These are phyloP conservation scores for Lagodon rhomboides DNA, from an alignment of 2,797 vertebrate genomes.

Conservation along the genomic window DNA sequence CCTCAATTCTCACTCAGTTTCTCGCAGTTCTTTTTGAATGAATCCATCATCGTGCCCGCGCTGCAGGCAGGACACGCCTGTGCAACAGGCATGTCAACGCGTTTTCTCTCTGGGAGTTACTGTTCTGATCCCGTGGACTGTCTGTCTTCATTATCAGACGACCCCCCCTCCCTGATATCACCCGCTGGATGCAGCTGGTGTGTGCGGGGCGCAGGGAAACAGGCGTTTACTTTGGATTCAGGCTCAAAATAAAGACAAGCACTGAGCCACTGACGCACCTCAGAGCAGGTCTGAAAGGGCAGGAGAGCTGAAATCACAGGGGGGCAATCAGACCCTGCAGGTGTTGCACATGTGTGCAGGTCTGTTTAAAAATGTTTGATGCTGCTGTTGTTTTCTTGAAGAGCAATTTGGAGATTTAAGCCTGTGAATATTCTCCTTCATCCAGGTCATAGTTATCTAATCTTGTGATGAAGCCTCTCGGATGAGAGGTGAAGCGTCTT, in stretches of 20 bases:
- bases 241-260: slow-evolving; percentile 10
- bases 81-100: slow-evolving; percentile 69
- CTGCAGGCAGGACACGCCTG: slow-evolving; percentile 47
- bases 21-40: slow-evolving; percentile 12
- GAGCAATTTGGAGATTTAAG: too few species aligned
- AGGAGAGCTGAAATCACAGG: not conserved
- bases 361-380: too few species aligned
- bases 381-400: too few species aligned
- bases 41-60: slow-evolving; percentile 32
- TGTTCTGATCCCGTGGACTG: not conserved
- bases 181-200: not conserved
- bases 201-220: not conserved
- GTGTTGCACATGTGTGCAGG: too few species aligned
- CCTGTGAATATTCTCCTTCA: too few species aligned
- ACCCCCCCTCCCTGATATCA: not conserved
- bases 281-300: not conserved
- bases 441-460: too few species aligned
- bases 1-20: slow-evolving; percentile 2
- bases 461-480: too few species aligned
- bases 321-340: too few species aligned
- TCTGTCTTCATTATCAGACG: not conserved
- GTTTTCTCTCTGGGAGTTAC: slow-evolving; percentile 27
- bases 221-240: not conserved
- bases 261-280: slow-evolving; percentile 4
- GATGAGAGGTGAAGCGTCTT: too few species aligned